Conservation (phyloP, 2,888 invertebrate species). For the Hoplodrina blanda region DNA sequence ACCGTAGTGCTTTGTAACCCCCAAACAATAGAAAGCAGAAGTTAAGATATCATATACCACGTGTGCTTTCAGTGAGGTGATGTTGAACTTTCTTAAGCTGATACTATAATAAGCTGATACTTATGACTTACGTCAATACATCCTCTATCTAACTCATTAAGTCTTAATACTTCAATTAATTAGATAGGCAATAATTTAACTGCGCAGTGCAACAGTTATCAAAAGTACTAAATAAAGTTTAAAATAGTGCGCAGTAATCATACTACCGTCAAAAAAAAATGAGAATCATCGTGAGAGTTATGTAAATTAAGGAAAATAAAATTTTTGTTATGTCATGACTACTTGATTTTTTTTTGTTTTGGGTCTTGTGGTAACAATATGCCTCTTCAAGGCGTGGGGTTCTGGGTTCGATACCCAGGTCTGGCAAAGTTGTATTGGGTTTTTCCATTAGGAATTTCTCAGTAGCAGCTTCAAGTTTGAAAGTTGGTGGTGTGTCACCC, state of each 20-base stretch:
- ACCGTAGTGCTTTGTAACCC: neutral
- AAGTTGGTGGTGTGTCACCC: no score
- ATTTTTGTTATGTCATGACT: slow-evolving; percentile 15
- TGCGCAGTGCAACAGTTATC: slow-evolving; percentile 20
- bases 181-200: neutral
- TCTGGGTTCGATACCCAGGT: no score
- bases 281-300: slow-evolving; percentile 8
- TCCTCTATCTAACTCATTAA: slow-evolving; percentile 9
- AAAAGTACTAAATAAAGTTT: slow-evolving; percentile 4
- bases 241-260: neutral
- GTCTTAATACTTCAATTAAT: neutral
- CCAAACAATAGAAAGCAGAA: neutral
- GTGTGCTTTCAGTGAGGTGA: neutral
- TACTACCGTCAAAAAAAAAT: neutral
- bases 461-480: no score
- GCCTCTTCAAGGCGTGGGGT: no score
- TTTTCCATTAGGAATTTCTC: no score
- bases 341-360: neutral
- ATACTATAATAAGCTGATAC: no score
- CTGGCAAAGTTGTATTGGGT: no score
- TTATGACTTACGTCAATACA: slow-evolving; percentile 41
- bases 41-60: neutral
- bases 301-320: neutral
- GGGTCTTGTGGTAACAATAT: no score
- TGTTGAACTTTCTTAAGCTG: neutral